These are phyloP conservation scores for Galaxias olidus DNA, from an alignment of 2,797 vertebrate species.

Conservation along the genomic window DNA sequence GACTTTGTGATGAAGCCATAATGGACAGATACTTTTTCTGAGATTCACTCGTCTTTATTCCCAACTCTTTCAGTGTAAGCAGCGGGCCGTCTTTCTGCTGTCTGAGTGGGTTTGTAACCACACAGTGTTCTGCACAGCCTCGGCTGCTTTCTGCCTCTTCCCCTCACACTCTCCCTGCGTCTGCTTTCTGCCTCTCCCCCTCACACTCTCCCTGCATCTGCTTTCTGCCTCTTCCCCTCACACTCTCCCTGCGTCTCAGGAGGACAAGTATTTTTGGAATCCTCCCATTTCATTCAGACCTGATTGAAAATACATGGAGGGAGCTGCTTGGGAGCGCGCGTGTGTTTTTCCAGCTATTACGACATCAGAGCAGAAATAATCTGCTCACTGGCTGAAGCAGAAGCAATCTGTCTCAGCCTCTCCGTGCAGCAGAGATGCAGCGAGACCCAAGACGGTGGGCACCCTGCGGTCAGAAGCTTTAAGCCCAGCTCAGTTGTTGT, in stretches of 20 bases:
- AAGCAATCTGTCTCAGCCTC: neutral
- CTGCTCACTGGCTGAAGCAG: slow-evolving; percentile 12
- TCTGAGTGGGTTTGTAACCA: neutral
- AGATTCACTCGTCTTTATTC: too few species aligned
- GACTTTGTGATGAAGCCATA: too few species aligned
- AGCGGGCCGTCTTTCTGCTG: neutral
- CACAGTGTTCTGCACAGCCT: too few species aligned
- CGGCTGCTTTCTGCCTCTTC: too few species aligned
- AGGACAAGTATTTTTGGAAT: slow-evolving; percentile 70
- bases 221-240: too few species aligned
- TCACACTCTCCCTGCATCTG: neutral
- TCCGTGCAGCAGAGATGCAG: too few species aligned
- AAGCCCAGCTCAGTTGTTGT: too few species aligned
- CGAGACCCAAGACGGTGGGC: too few species aligned
- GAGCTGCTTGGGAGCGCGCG: slow-evolving; percentile 42
- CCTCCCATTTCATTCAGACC: slow-evolving; percentile 62
- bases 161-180: neutral
- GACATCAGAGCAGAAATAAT: slow-evolving; percentile 22
- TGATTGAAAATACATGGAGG: slow-evolving; percentile 58
- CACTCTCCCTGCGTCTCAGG: neutral
- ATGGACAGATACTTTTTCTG: too few species aligned
- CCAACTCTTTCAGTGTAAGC: neutral
- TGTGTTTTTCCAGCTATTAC: slow-evolving; percentile 45
- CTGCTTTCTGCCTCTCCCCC: too few species aligned
- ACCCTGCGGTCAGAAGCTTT: too few species aligned